These are phyloP conservation scores for Plutomurus gul DNA, from an alignment of 1,140 invertebrate species.

Conservation along the genomic window DNA sequence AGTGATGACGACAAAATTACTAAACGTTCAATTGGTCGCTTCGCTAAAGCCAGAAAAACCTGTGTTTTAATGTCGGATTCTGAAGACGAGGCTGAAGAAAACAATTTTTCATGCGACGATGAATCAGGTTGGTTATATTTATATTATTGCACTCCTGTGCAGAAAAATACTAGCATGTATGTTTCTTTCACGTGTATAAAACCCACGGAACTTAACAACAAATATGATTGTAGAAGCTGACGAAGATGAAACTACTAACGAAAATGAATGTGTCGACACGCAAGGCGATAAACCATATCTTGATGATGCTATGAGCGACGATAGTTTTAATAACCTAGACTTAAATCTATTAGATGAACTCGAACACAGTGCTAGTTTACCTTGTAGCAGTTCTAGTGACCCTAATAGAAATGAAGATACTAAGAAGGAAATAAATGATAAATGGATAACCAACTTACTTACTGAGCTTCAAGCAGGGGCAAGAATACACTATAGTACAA, in stretches of 20 bases:
- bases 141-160: too few relatives aligned
- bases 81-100: not conserved
- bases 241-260: not conserved
- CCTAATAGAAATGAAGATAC: not conserved
- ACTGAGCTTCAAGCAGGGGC: not conserved
- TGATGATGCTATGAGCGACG: not conserved
- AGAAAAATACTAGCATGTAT: too few relatives aligned
- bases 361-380: not conserved
- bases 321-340: not conserved
- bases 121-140: too few relatives aligned
- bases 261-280: too few relatives aligned
- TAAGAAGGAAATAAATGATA: not conserved
- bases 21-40: not conserved
- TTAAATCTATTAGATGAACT: not conserved
- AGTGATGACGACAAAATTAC: not conserved
- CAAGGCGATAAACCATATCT: too few relatives aligned
- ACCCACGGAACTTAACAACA: not conserved
- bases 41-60: not conserved
- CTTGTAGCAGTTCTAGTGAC: not conserved
- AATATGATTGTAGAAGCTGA: too few relatives aligned
- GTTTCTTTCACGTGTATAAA: too few relatives aligned
- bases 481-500: not conserved
- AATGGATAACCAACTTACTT: not conserved
- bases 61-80: constrained; percentile 10
- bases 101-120: not conserved